phyloP scores from a whole-genome alignment of 2,113 vertebrate genomes.

The Salminus brasiliensis region DNA sequence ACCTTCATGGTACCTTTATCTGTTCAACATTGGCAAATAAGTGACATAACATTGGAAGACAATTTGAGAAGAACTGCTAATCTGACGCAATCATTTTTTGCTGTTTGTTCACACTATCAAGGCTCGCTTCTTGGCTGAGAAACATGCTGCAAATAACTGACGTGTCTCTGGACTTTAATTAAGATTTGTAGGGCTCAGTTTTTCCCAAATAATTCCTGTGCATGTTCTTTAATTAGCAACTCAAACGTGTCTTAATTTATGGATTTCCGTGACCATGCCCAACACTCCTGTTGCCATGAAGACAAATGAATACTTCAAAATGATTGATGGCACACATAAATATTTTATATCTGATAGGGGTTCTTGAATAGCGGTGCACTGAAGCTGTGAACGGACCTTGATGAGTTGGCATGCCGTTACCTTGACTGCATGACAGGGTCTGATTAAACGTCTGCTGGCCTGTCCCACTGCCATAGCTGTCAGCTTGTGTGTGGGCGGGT shows the following conservation, averaged over 20 bases:
- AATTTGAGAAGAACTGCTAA: neutral
- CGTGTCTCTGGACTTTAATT: neutral
- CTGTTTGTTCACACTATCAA: neutral
- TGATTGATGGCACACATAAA: constrained; percentile 27
- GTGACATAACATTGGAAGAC: neutral
- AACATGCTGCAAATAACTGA: neutral
- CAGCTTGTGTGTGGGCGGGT: neutral
- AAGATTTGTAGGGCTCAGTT: neutral
- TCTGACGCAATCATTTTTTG: neutral
- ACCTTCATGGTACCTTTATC: neutral
- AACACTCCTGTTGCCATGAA: neutral
- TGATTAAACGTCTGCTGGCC: constrained; percentile 24
- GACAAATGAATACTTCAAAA: constrained; percentile 20
- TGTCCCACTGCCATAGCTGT: constrained; percentile 21
- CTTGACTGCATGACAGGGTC: constrained; percentile 23
- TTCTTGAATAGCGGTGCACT: neutral
- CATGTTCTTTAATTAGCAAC: neutral
- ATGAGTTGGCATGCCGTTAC: constrained; percentile 22
- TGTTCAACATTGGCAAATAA: neutral
- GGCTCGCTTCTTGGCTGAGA: neutral
- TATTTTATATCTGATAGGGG: constrained; percentile 17
- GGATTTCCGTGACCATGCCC: neutral
- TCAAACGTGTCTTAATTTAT: neutral
- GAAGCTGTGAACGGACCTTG: constrained; percentile 16
- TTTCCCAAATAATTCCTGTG: neutral